Evolutionary conservation across 1,140 invertebrate species (phyloP).

Genomic region (Tetraneura akinire): DNA sequence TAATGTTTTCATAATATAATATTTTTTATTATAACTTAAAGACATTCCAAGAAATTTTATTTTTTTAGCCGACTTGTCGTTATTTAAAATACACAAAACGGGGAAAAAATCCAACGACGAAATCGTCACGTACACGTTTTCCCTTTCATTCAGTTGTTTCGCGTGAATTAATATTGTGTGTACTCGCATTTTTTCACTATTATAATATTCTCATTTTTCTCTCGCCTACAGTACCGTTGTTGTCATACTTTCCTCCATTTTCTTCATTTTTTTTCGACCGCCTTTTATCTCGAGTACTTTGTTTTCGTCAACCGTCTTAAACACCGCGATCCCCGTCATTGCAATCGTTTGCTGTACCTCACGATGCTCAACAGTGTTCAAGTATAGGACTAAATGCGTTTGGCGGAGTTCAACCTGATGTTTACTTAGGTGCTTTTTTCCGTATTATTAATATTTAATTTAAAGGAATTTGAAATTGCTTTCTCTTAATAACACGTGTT

Average conservation of each 20-base stretch:
- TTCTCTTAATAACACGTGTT: not conserved
- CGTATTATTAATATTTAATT: not conserved
- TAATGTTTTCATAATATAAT: no score
- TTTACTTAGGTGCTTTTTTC: slow-evolving; percentile 18
- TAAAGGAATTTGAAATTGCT: slow-evolving; percentile 31
- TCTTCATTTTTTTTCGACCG: not conserved
- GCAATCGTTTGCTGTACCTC: not conserved
- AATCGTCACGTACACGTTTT: not conserved
- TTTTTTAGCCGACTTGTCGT: no score
- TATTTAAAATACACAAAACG: no score
- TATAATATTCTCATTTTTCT: not conserved
- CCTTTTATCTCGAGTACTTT: slow-evolving; percentile 26
- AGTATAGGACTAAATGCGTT: not conserved
- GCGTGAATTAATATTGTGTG: no score
- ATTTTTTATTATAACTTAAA: no score
- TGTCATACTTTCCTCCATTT: not conserved
- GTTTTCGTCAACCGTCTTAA: not conserved
- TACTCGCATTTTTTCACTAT: not conserved
- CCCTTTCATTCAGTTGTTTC: not conserved
- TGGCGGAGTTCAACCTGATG: not conserved
- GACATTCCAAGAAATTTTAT: no score
- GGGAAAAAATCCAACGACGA: no score
- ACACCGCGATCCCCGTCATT: not conserved
- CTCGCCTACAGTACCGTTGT: not conserved
- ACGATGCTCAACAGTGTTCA: not conserved